phyloP scores from a whole-genome alignment of 2,888 invertebrate species.

The Icerya purchasi region DNA sequence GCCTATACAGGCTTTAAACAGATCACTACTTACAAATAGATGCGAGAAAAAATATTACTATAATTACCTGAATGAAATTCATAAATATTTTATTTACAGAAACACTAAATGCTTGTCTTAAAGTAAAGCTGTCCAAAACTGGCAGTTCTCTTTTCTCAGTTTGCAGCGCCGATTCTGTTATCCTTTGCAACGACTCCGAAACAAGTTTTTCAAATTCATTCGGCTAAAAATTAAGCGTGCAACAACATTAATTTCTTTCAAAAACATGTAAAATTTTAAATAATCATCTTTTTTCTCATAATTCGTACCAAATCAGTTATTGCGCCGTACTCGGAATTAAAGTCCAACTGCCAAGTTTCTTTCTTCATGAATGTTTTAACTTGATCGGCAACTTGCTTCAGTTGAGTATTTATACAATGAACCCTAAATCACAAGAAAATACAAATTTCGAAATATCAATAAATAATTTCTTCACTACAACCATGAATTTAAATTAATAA shows the following conservation, averaged over 20 bases:
- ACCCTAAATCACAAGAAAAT: constrained; percentile 27
- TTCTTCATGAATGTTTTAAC: constrained; percentile 44
- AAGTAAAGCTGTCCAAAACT: constrained; percentile 32
- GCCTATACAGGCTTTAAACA: too few species aligned
- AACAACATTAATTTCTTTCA: constrained; percentile 2
- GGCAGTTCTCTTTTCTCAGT: constrained; percentile 43
- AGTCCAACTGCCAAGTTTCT: constrained; percentile 73
- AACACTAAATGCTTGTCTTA: constrained; percentile 29
- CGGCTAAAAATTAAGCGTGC: constrained; percentile 31
- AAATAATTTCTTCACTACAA: constrained; percentile 3
- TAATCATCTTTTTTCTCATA: background rate
- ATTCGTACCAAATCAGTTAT: constrained; percentile 47
- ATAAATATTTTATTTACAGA: constrained; percentile 37
- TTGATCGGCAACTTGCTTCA: constrained; percentile 62
- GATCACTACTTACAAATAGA: too few species aligned
- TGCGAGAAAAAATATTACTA: too few species aligned
- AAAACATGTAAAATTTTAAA: constrained; percentile 8
- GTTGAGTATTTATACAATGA: constrained; percentile 62
- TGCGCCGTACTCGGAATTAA: constrained; percentile 62
- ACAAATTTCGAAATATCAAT: constrained; percentile 4
- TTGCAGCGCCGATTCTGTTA: constrained; percentile 45
- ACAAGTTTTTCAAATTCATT: constrained; percentile 48
- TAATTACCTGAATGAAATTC: constrained; percentile 24
- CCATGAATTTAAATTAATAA: background rate
- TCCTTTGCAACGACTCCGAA: constrained; percentile 44